phyloP scores from a whole-genome alignment of 2,888 invertebrate genomes.

The Yponomeuta plumbellus region DNA sequence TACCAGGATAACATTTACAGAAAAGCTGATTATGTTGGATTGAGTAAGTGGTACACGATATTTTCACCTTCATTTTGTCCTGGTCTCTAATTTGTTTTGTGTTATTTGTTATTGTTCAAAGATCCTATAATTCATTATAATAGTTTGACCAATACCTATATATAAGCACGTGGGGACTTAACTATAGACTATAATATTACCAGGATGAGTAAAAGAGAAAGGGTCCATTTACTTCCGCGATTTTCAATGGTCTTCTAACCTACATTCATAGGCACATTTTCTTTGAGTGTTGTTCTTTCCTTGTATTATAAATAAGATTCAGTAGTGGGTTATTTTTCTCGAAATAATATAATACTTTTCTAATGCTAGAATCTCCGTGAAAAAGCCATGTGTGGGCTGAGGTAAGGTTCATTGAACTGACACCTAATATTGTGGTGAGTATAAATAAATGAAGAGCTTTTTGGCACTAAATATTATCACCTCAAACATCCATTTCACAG shows the following conservation, averaged over 20 bases:
- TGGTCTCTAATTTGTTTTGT: constrained; percentile 36
- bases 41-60: constrained; percentile 19
- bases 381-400: background rate
- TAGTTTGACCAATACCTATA: background rate
- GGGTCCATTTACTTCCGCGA: constrained; percentile 20
- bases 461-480: background rate
- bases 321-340: background rate
- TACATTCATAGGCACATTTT: constrained; percentile 14
- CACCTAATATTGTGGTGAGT: background rate
- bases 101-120: constrained; percentile 26
- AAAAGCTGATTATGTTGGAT: constrained; percentile 19
- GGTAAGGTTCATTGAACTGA: background rate
- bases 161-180: background rate
- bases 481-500: background rate
- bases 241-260: constrained; percentile 19
- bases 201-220: constrained; percentile 16
- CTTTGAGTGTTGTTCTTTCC: background rate
- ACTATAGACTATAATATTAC: background rate
- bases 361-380: background rate
- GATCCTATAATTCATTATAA: background rate
- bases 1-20: background rate
- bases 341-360: background rate
- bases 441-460: background rate
- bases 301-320: background rate
- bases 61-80: constrained; percentile 52